Percentiles rank a stretch among this genome's conserved stretches.
phyloP scores from a whole-genome alignment of 1,140 invertebrate species.

The Lordiphosa mommai region DNA sequence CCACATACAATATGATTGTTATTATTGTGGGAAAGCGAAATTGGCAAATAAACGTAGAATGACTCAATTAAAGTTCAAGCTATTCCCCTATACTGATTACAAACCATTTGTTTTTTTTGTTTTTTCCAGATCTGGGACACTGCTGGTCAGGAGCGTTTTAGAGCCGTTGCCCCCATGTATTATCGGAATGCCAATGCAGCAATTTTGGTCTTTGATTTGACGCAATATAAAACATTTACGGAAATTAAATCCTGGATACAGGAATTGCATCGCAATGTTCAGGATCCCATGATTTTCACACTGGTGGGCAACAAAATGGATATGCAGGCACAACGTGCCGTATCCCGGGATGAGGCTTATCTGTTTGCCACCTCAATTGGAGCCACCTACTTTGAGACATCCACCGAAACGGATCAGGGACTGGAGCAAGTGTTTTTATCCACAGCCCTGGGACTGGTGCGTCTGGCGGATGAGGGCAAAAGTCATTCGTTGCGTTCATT shows the following conservation, averaged over 20 bases:
- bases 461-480: constrained; percentile 80
- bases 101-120: background rate
- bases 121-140: constrained; percentile 90
- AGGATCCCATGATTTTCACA: constrained; percentile 87
- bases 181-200: constrained; percentile 94
- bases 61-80: constrained; percentile 63
- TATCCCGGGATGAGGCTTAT: constrained; percentile 85
- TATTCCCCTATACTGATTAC: constrained; percentile 4
- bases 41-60: constrained; percentile 60
- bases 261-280: constrained; percentile 88
- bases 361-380: constrained; percentile 90
- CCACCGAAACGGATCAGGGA: constrained; percentile 87
- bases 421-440: constrained; percentile 85
- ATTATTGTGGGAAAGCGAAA: constrained; percentile 65
- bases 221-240: constrained; percentile 85
- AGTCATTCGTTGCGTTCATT: constrained; percentile 80
- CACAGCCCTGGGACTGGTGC: constrained; percentile 83
- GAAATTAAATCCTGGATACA: constrained; percentile 90
- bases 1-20: constrained; percentile 63
- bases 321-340: constrained; percentile 83
- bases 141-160: constrained; percentile 92
- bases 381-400: constrained; percentile 91
- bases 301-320: constrained; percentile 94
- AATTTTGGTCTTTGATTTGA: constrained; percentile 92
- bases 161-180: constrained; percentile 95